A percentile compares a stretch with the other conserved stretches of the same genome.
Conservation (phyloP, 2,113 vertebrate species). For the Cryptotis parvus region DNA sequence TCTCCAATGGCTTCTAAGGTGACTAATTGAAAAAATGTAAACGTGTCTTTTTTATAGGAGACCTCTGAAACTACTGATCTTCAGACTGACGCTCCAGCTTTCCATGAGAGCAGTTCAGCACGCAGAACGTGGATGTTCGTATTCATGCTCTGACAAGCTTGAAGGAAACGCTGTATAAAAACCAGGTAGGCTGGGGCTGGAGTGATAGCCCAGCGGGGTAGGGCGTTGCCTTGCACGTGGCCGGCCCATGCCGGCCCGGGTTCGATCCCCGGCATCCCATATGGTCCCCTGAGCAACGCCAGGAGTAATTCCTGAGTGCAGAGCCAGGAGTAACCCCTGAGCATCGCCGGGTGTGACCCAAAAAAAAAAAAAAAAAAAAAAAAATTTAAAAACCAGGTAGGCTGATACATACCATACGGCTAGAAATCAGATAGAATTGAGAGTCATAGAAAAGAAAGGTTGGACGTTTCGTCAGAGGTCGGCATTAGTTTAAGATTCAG, state of each 20-base stretch:
- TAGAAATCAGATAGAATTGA: neutral
- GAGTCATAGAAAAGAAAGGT: neutral
- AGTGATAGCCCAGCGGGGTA: too few relatives aligned
- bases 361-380: too few relatives aligned
- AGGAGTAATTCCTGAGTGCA: too few relatives aligned
- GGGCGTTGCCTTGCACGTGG: too few relatives aligned
- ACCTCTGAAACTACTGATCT: conserved; percentile 94
- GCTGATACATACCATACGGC: too few relatives aligned
- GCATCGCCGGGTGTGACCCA: too few relatives aligned
- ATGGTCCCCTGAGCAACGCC: too few relatives aligned
- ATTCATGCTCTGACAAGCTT: conserved; percentile 97
- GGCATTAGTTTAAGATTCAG: conserved; percentile 40
- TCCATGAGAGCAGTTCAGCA: conserved; percentile 98
- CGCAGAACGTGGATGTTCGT: conserved; percentile 97
- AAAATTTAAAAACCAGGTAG: too few relatives aligned
- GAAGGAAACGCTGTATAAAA: conserved; percentile 93
- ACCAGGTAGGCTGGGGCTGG: too few relatives aligned
- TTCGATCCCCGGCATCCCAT: too few relatives aligned
- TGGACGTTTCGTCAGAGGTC: conserved; percentile 40
- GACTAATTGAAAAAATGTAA: neutral
- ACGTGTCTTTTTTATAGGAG: conserved; percentile 87
- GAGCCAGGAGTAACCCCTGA: too few relatives aligned
- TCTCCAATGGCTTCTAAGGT: conserved; percentile 21
- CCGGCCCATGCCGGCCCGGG: too few relatives aligned
- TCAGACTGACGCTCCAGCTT: conserved; percentile 92